Evolutionary conservation across 2,113 vertebrate genomes (phyloP).

Genomic region (Salvelinus fontinalis): DNA sequence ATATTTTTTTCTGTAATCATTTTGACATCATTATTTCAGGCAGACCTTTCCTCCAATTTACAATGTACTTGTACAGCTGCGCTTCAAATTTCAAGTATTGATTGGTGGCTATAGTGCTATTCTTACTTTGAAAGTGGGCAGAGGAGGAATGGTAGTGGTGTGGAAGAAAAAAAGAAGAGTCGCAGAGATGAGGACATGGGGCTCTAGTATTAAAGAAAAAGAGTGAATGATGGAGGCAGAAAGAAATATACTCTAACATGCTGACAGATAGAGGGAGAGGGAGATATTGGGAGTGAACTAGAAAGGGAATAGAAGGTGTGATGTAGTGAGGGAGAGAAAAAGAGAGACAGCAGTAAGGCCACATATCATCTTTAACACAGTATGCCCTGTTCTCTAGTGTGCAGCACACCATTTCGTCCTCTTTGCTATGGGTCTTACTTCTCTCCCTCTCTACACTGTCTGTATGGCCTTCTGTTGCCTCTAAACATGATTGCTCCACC

Average conservation of each 20-base stretch:
- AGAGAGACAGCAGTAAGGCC: background rate
- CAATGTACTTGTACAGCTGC: no score
- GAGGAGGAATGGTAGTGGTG: background rate
- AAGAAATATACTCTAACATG: background rate
- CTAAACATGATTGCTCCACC: background rate
- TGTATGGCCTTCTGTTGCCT: background rate
- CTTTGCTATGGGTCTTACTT: no score
- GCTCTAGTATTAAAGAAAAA: background rate
- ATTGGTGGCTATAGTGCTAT: background rate
- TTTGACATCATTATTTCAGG: no score
- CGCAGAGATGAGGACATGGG: background rate
- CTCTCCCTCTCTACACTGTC: background rate
- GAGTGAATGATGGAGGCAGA: background rate
- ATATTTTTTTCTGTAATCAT: no score
- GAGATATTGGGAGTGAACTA: background rate
- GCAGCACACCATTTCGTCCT: background rate
- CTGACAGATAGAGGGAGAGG: background rate
- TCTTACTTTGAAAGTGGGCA: background rate
- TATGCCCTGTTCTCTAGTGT: background rate
- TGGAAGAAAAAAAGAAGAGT: background rate
- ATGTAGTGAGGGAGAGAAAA: conserved; percentile 11
- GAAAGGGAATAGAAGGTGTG: conserved; percentile 1
- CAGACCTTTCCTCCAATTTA: no score
- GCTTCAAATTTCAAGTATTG: no score
- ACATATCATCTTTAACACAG: background rate